phyloP scores from a whole-genome alignment of 2,113 vertebrate genomes.

The Typhlomys cinereus region DNA sequence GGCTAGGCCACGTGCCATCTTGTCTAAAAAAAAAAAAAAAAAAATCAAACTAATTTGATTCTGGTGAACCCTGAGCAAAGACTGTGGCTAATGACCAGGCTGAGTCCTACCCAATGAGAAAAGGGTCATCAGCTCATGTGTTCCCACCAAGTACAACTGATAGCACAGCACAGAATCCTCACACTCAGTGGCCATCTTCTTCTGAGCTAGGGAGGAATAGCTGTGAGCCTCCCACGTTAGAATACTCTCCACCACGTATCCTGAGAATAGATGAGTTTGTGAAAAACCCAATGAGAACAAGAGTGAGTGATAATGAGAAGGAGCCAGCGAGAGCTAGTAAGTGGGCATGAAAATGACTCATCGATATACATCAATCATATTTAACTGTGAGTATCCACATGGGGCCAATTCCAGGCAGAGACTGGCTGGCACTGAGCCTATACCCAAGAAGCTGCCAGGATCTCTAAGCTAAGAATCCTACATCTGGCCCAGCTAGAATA shows the following conservation, averaged over 20 bases:
- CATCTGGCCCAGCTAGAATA: background rate
- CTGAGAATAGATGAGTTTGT: no score
- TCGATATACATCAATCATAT: background rate
- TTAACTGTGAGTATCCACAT: constrained; percentile 42
- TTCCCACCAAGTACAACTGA: background rate
- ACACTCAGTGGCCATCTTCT: background rate
- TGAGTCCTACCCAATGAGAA: rapidly evolving
- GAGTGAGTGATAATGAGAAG: background rate
- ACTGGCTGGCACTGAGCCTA: background rate
- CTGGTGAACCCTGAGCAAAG: background rate
- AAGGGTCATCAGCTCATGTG: background rate
- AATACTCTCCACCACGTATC: background rate
- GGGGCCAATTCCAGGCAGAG: constrained; percentile 56
- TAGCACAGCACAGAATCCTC: background rate
- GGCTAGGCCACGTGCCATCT: background rate
- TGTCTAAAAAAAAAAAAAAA: background rate
- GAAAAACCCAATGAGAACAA: background rate
- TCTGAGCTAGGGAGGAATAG: background rate
- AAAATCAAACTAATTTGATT: background rate
- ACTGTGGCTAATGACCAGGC: background rate
- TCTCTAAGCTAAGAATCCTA: background rate
- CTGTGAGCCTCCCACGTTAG: background rate
- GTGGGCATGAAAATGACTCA: constrained; percentile 22
- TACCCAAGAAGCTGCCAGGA: background rate
- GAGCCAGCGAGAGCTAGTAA: background rate